Evolutionary conservation across 2,888 invertebrate species (phyloP).

Genomic region (Drosophila barbarae): DNA sequence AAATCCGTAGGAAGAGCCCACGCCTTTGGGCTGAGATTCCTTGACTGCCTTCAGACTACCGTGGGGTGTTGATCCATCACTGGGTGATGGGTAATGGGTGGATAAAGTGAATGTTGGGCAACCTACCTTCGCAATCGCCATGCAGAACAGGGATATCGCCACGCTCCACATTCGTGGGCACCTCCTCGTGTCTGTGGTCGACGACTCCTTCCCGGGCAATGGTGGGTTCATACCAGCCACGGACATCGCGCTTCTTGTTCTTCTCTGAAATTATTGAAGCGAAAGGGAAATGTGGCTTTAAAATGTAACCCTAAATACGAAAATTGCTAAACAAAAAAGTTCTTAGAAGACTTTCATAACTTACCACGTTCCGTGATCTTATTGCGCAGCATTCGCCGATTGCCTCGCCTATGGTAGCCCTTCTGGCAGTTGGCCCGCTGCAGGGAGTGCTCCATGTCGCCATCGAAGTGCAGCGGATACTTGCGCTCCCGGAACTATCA

Average conservation of each 20-base stretch:
- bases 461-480: slow-evolving; percentile 79
- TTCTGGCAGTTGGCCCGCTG: slow-evolving; percentile 80
- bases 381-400: slow-evolving; percentile 77
- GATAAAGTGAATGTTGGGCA: slow-evolving; percentile 11
- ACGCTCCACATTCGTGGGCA: slow-evolving; percentile 80
- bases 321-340: not conserved
- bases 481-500: slow-evolving; percentile 79
- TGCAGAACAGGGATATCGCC: slow-evolving; percentile 85
- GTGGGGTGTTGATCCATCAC: slow-evolving; percentile 30
- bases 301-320: not conserved
- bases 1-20: slow-evolving; percentile 22
- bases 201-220: slow-evolving; percentile 66
- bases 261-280: slow-evolving; percentile 69
- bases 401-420: slow-evolving; percentile 76
- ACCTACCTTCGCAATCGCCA: slow-evolving; percentile 82
- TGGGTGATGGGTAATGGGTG: slow-evolving; percentile 23
- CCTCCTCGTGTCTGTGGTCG: slow-evolving; percentile 73
- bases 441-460: slow-evolving; percentile 77
- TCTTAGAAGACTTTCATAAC: slow-evolving; percentile 21
- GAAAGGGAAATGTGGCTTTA: not conserved
- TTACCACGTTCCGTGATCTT: slow-evolving; percentile 78
- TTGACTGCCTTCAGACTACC: slow-evolving; percentile 54
- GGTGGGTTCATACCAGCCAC: slow-evolving; percentile 77
- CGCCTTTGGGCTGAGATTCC: slow-evolving; percentile 51
- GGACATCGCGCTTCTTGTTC: slow-evolving; percentile 80